Evolutionary conservation across 2,113 vertebrate genomes (phyloP).

Genomic region (Microcebus tavaratra): DNA sequence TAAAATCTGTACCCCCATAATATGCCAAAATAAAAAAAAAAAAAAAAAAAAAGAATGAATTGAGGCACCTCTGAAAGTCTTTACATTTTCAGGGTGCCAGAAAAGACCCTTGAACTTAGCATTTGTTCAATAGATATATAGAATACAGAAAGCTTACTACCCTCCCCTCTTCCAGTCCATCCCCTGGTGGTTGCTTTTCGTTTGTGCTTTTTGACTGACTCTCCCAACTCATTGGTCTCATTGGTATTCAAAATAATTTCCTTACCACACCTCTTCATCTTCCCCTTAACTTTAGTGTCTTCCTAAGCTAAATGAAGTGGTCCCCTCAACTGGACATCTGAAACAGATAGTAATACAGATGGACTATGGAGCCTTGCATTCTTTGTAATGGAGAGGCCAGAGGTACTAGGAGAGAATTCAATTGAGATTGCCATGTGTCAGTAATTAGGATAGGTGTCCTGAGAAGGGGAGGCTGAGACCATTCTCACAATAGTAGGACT

Average conservation of each 20-base stretch:
- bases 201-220: slow-evolving; percentile 58
- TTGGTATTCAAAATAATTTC: background rate
- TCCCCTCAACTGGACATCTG: too few species aligned
- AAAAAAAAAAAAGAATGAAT: slow-evolving; percentile 73
- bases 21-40: too few species aligned
- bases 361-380: background rate
- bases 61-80: slow-evolving; percentile 66
- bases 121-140: slow-evolving; percentile 71
- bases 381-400: background rate
- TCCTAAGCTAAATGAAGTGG: background rate
- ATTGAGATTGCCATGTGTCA: background rate
- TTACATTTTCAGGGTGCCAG: slow-evolving; percentile 64
- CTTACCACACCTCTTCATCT: background rate
- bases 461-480: background rate
- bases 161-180: slow-evolving; percentile 43
- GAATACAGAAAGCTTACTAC: slow-evolving; percentile 43
- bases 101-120: slow-evolving; percentile 61
- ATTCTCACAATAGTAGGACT: background rate
- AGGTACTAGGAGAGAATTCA: background rate
- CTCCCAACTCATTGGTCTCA: background rate
- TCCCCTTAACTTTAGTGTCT: background rate
- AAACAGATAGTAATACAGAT: background rate
- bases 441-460: background rate
- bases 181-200: slow-evolving; percentile 32
- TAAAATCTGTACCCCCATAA: too few species aligned